phyloP scores from a whole-genome alignment of 2,888 invertebrate genomes.

The Leptopilina myrica region DNA sequence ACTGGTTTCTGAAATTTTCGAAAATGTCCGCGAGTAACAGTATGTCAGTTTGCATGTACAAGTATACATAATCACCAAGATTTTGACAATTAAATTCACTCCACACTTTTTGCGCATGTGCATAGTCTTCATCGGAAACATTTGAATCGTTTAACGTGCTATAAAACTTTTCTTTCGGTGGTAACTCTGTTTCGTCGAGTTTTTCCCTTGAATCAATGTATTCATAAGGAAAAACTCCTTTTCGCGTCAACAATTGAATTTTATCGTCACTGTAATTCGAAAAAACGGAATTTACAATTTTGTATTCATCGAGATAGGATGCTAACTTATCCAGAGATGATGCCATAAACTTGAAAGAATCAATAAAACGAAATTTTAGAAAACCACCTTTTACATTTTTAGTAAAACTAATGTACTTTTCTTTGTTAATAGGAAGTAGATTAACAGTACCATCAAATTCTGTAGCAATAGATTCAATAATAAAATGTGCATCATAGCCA shows the following conservation, averaged over 20 bases:
- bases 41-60: not conserved
- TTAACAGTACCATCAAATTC: not conserved
- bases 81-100: constrained; percentile 1
- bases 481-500: no score
- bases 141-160: constrained; percentile 3
- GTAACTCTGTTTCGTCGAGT: not conserved
- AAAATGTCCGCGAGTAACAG: constrained; percentile 42
- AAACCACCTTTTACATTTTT: no score
- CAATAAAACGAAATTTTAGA: no score
- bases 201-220: constrained; percentile 10
- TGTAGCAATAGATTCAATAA: not conserved
- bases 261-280: not conserved
- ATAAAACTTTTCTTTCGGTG: not conserved
- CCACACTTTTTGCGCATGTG: not conserved
- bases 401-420: not conserved
- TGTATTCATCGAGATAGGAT: not conserved
- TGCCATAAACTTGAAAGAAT: no score
- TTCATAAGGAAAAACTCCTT: constrained; percentile 18
- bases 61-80: not conserved
- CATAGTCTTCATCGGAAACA: not conserved
- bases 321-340: not conserved
- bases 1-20: constrained; percentile 46
- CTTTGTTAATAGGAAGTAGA: not conserved
- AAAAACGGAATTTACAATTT: not conserved
- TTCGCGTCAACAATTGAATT: not conserved